These are phyloP conservation scores for Neopelma chrysocephalum DNA, from an alignment of 2,797 vertebrate species.

Conservation along the genomic window DNA sequence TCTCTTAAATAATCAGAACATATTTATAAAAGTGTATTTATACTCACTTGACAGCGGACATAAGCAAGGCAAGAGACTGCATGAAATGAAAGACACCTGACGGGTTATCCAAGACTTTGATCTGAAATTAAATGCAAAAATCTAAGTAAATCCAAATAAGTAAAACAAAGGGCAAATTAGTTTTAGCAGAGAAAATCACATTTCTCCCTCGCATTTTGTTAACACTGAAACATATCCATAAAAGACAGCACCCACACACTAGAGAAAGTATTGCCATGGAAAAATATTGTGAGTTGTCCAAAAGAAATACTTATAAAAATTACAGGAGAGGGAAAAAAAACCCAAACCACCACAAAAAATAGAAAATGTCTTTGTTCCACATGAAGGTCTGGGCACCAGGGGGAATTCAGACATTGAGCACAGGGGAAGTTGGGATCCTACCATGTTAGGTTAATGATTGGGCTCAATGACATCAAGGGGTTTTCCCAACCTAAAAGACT, in stretches of 20 bases:
- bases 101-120: slow-evolving; percentile 86
- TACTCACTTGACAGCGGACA: slow-evolving; percentile 92
- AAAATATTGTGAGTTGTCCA: background rate
- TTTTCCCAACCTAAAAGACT: background rate
- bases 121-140: slow-evolving; percentile 76
- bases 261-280: background rate
- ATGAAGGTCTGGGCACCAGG: background rate
- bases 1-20: background rate
- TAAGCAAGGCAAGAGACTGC: slow-evolving; percentile 92
- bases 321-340: background rate
- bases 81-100: slow-evolving; percentile 94
- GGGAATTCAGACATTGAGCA: background rate
- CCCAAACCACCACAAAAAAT: background rate
- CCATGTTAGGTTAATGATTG: rapidly evolving
- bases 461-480: background rate
- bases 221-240: background rate
- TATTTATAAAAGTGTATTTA: background rate
- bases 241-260: background rate
- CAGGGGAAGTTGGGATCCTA: background rate
- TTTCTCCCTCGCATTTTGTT: background rate
- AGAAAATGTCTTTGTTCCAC: no score
- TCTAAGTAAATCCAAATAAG: background rate
- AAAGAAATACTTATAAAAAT: background rate
- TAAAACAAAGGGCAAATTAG: background rate
- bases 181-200: background rate